These are phyloP conservation scores for Dipus sagitta DNA, from an alignment of 2,797 vertebrate genomes.

Conservation along the genomic window DNA sequence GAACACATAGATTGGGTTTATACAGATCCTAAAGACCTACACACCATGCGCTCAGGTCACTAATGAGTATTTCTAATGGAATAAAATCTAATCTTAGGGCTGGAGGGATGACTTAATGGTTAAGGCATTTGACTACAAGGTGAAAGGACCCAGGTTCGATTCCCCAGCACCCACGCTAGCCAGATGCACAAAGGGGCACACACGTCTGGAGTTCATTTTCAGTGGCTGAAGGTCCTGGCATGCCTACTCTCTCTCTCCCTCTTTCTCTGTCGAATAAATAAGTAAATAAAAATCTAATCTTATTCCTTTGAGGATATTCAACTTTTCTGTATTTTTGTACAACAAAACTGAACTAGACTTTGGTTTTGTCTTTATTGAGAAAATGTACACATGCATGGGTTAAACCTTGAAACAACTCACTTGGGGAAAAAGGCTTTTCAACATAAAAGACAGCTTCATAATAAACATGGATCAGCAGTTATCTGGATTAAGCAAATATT, in stretches of 20 bases:
- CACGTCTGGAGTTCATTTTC: too few relatives aligned
- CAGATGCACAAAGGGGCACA: too few relatives aligned
- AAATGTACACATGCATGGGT: slow-evolving; percentile 16
- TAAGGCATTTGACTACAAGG: too few relatives aligned
- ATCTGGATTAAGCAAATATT: neutral
- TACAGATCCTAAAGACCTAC: slow-evolving; percentile 18
- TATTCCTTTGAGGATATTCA: slow-evolving; percentile 37
- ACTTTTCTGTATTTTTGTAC: neutral
- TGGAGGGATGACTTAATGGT: too few relatives aligned
- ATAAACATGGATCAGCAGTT: neutral
- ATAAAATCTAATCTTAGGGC: slow-evolving; percentile 46
- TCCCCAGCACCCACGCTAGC: too few relatives aligned
- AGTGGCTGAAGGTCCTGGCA: too few relatives aligned
- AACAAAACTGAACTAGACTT: slow-evolving; percentile 34
- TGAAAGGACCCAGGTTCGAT: too few relatives aligned
- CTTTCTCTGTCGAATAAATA: too few relatives aligned
- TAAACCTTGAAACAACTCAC: slow-evolving; percentile 31
- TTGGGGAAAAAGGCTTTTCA: neutral
- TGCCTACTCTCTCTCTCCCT: too few relatives aligned
- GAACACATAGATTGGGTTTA: slow-evolving; percentile 61
- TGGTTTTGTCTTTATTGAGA: slow-evolving; percentile 47
- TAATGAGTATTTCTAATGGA: slow-evolving; percentile 44
- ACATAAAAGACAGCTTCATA: neutral
- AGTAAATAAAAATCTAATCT: slow-evolving; percentile 34
- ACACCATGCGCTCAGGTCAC: slow-evolving; percentile 37